Evolutionary conservation across 2,113 vertebrate species (phyloP).

Genomic region (Ceratotherium simum): DNA sequence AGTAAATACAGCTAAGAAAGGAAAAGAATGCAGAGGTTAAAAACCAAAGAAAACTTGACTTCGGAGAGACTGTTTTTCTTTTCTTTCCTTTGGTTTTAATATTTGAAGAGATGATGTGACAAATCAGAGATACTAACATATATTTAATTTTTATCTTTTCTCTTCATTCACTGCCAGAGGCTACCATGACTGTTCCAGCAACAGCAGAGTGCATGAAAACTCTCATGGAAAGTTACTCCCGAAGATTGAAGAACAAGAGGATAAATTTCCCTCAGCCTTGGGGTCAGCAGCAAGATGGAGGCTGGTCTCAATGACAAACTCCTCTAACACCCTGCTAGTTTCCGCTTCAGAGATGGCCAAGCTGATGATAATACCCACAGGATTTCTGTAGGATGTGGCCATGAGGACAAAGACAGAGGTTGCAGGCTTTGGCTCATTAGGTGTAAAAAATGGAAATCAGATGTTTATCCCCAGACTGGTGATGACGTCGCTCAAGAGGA

Average conservation of each 20-base stretch:
- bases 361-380: background rate
- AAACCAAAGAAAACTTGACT: background rate
- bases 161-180: background rate
- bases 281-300: background rate
- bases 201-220: background rate
- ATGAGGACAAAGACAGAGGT: background rate
- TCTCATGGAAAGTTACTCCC: background rate
- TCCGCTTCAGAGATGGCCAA: background rate
- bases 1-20: background rate
- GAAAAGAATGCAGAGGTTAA: background rate
- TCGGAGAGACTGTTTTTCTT: background rate
- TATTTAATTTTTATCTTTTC: background rate
- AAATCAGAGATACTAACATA: background rate
- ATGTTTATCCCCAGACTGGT: background rate
- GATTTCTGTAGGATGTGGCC: background rate
- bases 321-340: background rate
- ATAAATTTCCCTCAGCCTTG: background rate
- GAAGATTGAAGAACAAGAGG: background rate
- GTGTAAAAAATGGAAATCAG: constrained; percentile 16
- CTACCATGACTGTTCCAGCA: background rate
- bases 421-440: background rate
- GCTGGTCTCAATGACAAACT: background rate
- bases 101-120: background rate
- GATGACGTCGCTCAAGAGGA: background rate
- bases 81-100: background rate